Conservation (phyloP, 2,797 vertebrate species). For the Cygnus olor region DNA sequence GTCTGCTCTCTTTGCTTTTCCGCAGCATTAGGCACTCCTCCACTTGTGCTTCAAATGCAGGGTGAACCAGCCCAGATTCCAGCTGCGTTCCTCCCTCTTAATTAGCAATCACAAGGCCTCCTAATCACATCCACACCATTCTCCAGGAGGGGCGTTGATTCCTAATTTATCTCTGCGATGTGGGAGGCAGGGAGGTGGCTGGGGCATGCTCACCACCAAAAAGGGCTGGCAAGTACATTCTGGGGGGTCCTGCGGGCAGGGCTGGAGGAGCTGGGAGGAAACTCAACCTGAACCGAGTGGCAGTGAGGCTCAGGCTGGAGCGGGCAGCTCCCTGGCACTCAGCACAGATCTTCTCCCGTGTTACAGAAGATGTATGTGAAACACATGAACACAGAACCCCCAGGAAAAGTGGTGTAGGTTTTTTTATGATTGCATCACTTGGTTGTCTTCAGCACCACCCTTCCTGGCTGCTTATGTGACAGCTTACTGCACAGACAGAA, state of each 20-base stretch:
- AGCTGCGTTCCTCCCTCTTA: background rate
- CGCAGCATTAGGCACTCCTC: background rate
- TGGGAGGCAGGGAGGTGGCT: background rate
- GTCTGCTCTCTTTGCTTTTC: background rate
- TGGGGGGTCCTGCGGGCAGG: background rate
- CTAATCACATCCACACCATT: fast-evolving
- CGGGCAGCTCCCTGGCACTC: background rate
- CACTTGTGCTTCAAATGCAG: background rate
- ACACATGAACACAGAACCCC: background rate
- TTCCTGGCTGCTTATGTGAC: background rate
- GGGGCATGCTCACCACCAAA: background rate
- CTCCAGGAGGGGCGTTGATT: background rate
- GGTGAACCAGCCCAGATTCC: background rate
- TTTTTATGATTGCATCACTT: background rate
- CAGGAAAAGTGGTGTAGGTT: background rate
- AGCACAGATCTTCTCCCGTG: background rate
- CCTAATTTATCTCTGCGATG: background rate
- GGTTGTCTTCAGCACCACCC: background rate
- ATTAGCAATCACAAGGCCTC: background rate
- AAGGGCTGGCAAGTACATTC: background rate
- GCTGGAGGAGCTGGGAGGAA: background rate
- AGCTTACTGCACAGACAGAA: background rate
- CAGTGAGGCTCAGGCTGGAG: background rate
- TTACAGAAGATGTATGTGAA: fast-evolving
- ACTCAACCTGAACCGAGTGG: background rate